Base-by-base conservation (phyloP, 1,140 invertebrate species). In the Oncopeltus fasciatus region DNA sequence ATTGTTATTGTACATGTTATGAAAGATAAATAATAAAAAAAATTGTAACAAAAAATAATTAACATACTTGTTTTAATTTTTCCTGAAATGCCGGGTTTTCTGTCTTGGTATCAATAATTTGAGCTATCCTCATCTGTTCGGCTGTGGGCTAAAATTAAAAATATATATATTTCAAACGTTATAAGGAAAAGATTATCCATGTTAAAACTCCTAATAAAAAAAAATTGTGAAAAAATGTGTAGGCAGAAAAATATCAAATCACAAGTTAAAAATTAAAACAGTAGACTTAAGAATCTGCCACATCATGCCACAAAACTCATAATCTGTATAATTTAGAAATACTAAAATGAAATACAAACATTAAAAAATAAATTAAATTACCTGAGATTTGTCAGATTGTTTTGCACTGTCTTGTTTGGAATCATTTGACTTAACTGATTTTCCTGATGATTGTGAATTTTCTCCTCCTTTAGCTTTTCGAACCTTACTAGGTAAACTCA, bases 41-140 rank as follows among this genome's bases (percentile, higher is more conserved):
- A n/a, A n/a, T n/a, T n/a, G n/a, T n/a, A n/a, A n/a, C n/a, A n/a
- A 38, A 38, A 38, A 38, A 1, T 9, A 53, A 3, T 2, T 24
- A 53, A 27, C 8, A 47, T 51, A 69, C 70, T 69, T 79, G 82
- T 68, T 82, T 81, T 28, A 93, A 84, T 74, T 88, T 85, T 62
- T 84, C 80, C 66, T 83, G 80, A 57, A 84, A 72, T 64, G 78
- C 75, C 56, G 81, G 78, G 74, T 86, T 82, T 69, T 85, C 83
- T 64, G 74, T 78, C 74, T 75, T 77, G 68, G 75, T 77, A 68
- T 82, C 83, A 69, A 83, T 85, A 59, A 85, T 85, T 74, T 83
- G 80, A 70, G 82, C 82, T 71, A 84, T 78, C 68, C 82, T 75
- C 69, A 83, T 78, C 73, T 84, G 82, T 74, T 83, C 81, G 65